Evolutionary conservation across 2,113 vertebrate species (phyloP), one percentile per base, ranked within the genome.

Genomic region (Forbesichthys agassizii): DNA sequence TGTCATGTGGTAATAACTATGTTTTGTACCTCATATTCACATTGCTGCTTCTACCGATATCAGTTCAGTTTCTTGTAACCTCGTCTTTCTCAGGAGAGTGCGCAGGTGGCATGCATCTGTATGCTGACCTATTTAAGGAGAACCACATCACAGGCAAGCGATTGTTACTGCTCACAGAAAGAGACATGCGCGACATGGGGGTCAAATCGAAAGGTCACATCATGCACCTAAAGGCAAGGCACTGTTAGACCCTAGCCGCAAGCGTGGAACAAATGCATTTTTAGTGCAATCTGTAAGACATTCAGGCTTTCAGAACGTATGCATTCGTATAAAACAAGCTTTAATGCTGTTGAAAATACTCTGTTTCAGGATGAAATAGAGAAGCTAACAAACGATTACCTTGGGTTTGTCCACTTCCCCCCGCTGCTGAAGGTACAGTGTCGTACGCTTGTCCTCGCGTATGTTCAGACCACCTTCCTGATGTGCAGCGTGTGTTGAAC

Each of bases 71-170:
- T 18, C n/a, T 48, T 56, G 51, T 69, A 42, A 7, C 36, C 11
- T 48, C 57, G 14, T 74, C 9, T 27, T 0, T 69, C 57, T 61
- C 85, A 98, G 98, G 91, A 0, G 93, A 95, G 60, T 73, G 91
- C 13, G 89, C 91, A 0, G 91, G 83, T 74, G 94, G 93, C 76
- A 96, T 98, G 95, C 94, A 92, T 80, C 12, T 77, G 3, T 98
- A 98, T 10, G 94, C 96, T 1, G 94, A 92, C 80, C 89, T 98
- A 66, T 98, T 99, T 81, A 96, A 93, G 84, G 93, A 95, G n/a
- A 95, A 99, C 74, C 96, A 98, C 90, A 99, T 99, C 81, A 98
- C 98, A 0, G 98, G 98, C 52, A 94, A 94, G 89, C 92, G 93
- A 60, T 72, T 98, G 71, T 95, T 99, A 1, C 89, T 99, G 79